Percentiles rank a stretch among this genome's conserved stretches.
Conservation (phyloP, 2,797 vertebrate genomes). For the Lophotriccus pileatus region DNA sequence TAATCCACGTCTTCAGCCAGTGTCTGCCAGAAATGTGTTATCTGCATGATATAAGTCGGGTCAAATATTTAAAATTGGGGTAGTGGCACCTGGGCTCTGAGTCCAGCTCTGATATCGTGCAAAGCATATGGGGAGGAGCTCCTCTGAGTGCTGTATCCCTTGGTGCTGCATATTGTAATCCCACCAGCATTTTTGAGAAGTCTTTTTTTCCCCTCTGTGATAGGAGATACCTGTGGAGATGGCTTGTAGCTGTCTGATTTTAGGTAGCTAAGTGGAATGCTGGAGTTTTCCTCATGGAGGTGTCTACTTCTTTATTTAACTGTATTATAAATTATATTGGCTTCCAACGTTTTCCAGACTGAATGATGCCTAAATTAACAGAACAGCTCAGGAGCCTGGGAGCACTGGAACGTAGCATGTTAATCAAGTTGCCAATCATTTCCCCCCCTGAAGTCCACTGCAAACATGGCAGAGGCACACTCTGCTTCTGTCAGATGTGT, state of each 20-base stretch:
- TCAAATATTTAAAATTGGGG: not conserved
- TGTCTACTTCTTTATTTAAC: not conserved
- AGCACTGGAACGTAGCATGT: not conserved
- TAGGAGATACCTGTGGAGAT: not conserved
- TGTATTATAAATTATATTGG: not conserved
- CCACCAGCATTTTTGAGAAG: not conserved
- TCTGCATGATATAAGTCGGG: accelerated
- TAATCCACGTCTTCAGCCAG: not conserved
- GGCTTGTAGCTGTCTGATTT: not conserved
- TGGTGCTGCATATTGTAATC: not conserved
- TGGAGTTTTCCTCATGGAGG: not conserved
- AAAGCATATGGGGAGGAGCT: not conserved
- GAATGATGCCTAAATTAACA: not conserved
- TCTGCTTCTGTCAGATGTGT: not conserved
- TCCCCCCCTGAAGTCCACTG: not conserved
- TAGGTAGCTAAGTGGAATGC: not conserved
- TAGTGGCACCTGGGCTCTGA: not conserved
- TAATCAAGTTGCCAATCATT: not conserved
- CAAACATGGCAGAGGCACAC: not conserved
- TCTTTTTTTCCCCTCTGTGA: not conserved
- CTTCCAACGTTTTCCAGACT: not conserved
- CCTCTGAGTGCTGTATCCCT: not conserved
- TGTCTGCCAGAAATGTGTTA: not conserved
- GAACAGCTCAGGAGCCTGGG: not conserved
- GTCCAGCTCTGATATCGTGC: not conserved